Evolutionary conservation across 2,888 invertebrate species (phyloP), one percentile per base, ranked within the genome.

Genomic region (Sarcophaga caerulescens): DNA sequence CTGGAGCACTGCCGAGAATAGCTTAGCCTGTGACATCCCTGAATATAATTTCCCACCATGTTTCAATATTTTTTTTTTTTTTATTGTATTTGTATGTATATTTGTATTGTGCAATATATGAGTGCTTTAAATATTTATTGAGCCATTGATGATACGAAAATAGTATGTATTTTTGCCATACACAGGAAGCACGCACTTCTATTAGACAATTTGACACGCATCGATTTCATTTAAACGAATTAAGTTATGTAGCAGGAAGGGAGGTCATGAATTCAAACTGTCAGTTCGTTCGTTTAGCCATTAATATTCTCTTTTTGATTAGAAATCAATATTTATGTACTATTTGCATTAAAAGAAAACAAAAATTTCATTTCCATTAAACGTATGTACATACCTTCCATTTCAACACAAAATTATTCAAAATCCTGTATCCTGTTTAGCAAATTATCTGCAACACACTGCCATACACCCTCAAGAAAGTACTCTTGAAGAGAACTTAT

Each of bases 171-270:
- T 12, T 5, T 4, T 52, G 10, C 17, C 12, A 5, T 52, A 52
- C n/a, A 52, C 52, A 52, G 14, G 17, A 52, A 52, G 81, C 85
- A 85, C 83, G 80, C 75, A 81, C 47, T 75, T 76, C 57, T 63
- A 62, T 44, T 11, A 76, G 23, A 78, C 19, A 14, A 35, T 60
- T 59, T 77, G 83, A 76, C 85, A 86, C 85, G 84, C 85, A 86
- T 85, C 73, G 65, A 45, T 81, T 17, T 52, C 52, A 52, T 52
- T 52, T 35, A 10, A 35, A 35, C 35, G 35, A 35, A 35, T 35
- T 35, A 2, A 35, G 10, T 35, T 35, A 8, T 35, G 10, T 0
- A 35, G 2, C 35, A 35, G 35, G 35, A 35, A 35, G 35, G 8
- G 35, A 10, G 35, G 35, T 35, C 52, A 52, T 52, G 12, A 12